Conservation (phyloP, 2,797 vertebrate genomes). For the Parambassis ranga region DNA sequence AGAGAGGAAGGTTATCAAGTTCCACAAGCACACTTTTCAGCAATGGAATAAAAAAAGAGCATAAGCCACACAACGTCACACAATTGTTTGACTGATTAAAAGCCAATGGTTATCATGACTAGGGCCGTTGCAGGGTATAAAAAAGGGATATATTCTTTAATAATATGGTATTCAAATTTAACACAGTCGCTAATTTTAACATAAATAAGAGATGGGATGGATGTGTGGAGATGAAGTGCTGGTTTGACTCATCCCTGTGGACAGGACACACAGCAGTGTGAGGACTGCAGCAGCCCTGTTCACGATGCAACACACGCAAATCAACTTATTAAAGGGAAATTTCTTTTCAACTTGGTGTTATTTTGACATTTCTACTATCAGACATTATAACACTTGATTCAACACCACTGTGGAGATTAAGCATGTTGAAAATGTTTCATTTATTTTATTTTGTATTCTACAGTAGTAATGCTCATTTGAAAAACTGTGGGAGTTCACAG, state of each 20-base stretch:
- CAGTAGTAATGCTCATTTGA: neutral
- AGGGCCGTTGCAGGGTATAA: slow-evolving; percentile 13
- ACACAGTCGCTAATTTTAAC: neutral
- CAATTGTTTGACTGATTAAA: slow-evolving; percentile 32
- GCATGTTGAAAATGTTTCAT: neutral
- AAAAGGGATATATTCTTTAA: neutral
- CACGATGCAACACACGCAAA: slow-evolving; percentile 27
- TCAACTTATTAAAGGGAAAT: slow-evolving; percentile 3
- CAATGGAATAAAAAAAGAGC: slow-evolving; percentile 36
- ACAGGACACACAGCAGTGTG: neutral
- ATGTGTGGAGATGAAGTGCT: neutral
- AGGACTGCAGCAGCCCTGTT: slow-evolving; percentile 17
- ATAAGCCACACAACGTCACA: slow-evolving; percentile 51
- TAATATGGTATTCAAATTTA: neutral
- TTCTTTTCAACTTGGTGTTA: neutral
- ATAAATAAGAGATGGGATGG: neutral
- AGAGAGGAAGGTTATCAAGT: neutral
- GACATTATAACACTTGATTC: neutral
- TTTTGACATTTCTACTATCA: neutral
- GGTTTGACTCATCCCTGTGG: neutral
- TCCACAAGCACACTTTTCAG: slow-evolving; percentile 45
- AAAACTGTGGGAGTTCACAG: neutral
- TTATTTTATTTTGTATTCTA: fast-evolving
- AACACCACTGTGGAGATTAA: neutral
- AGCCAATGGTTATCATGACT: slow-evolving; percentile 48